A percentile compares a stretch with the other conserved stretches of the same genome.
These are phyloP conservation scores for Limulus polyphemus DNA, from an alignment of 2,888 invertebrate species.

Conservation along the genomic window DNA sequence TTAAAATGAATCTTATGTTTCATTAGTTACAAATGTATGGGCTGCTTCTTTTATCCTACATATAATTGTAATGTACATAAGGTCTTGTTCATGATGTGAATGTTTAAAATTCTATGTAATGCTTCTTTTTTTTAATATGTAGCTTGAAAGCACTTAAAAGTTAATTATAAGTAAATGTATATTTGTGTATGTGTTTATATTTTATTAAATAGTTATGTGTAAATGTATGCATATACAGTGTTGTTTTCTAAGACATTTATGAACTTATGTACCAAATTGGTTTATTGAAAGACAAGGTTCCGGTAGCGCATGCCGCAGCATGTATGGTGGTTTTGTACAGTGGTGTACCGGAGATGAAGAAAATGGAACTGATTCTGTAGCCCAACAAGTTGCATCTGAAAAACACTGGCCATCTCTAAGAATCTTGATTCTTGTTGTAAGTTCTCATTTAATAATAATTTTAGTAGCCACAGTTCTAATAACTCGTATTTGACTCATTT, in stretches of 20 bases:
- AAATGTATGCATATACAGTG: too few species aligned
- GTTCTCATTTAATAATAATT: conserved; percentile 19
- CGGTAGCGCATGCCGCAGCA: conserved; percentile 91
- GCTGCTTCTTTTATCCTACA: too few species aligned
- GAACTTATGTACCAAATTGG: too few species aligned
- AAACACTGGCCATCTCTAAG: conserved; percentile 82
- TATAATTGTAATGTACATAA: too few species aligned
- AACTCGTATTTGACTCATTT: neutral
- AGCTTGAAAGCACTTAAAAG: neutral
- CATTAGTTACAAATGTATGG: too few species aligned
- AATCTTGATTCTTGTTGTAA: conserved; percentile 73
- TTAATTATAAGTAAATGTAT: conserved; percentile 2
- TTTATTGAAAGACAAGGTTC: conserved; percentile 44
- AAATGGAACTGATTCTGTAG: conserved; percentile 33
- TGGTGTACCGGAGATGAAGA: conserved; percentile 48
- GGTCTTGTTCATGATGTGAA: too few species aligned
- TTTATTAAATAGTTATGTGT: conserved; percentile 4
- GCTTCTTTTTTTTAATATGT: neutral
- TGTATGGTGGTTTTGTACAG: conserved; percentile 85
- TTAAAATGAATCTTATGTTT: too few species aligned
- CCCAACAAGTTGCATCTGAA: conserved; percentile 47
- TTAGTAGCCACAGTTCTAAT: neutral
- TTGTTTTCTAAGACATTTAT: too few species aligned
- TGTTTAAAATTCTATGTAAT: too few species aligned
- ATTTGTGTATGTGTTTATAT: conserved; percentile 1